phyloP scores from a whole-genome alignment of 2,888 invertebrate species.

The Limenitis camilla region DNA sequence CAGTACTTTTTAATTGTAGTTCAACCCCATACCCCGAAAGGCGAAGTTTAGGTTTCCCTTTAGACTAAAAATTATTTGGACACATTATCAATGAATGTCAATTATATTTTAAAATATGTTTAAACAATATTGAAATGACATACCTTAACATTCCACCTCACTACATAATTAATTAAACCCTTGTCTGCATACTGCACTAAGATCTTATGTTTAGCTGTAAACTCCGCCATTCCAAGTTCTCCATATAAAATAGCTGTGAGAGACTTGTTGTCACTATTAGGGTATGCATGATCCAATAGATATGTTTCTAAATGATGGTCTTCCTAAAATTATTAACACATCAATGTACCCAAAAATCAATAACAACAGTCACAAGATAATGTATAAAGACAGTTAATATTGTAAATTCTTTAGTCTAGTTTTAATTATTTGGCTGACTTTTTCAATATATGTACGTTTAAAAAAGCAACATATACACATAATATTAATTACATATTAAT shows the following conservation, averaged over 20 bases:
- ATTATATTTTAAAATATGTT: background rate
- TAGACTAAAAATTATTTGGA: slow-evolving; percentile 37
- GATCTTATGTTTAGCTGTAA: slow-evolving; percentile 82
- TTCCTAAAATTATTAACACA: slow-evolving; percentile 38
- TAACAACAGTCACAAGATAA: no score
- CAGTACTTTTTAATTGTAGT: slow-evolving; percentile 98
- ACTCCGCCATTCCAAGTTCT: slow-evolving; percentile 86
- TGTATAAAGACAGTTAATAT: no score
- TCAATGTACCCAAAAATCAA: background rate
- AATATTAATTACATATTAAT: no score
- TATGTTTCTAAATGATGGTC: slow-evolving; percentile 76
- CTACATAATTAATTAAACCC: slow-evolving; percentile 86
- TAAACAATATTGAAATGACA: slow-evolving; percentile 16
- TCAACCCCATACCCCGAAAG: slow-evolving; percentile 99
- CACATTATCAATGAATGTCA: background rate
- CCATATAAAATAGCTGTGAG: slow-evolving; percentile 89
- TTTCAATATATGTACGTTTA: no score
- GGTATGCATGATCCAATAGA: slow-evolving; percentile 89
- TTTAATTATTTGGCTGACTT: no score
- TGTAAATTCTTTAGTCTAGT: no score
- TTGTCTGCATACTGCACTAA: slow-evolving; percentile 80
- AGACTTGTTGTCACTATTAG: slow-evolving; percentile 81
- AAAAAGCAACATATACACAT: no score
- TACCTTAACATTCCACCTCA: slow-evolving; percentile 90
- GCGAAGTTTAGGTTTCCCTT: slow-evolving; percentile 75